phyloP scores from a whole-genome alignment of 2,888 invertebrate species.

The Morpho deidamia region DNA sequence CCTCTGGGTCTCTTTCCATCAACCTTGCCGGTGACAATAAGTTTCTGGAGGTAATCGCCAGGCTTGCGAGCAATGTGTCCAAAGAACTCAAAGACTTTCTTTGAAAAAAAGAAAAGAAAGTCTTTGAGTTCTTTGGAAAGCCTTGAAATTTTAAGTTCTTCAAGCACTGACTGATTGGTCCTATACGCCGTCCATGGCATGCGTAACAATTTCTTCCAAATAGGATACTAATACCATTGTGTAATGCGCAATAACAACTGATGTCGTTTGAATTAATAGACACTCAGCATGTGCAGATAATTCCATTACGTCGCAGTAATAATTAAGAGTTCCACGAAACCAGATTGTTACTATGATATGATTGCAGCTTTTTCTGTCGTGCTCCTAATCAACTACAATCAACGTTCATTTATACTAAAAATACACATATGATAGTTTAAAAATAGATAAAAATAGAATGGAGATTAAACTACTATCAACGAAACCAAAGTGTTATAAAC shows the following conservation, averaged over 20 bases:
- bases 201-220: no score
- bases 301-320: conserved; percentile 27
- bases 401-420: conserved; percentile 10
- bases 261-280: neutral
- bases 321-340: conserved; percentile 52
- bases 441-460: neutral
- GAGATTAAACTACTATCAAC: neutral
- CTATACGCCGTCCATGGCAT: no score
- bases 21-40: no score
- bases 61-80: no score
- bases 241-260: neutral
- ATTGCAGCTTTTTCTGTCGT: conserved; percentile 63
- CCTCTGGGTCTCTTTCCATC: no score
- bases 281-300: neutral
- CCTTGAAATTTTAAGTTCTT: no score
- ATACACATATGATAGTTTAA: neutral
- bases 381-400: conserved; percentile 44
- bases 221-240: no score
- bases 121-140: no score
- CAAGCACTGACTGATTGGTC: no score
- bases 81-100: no score
- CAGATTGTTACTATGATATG: conserved; percentile 28
- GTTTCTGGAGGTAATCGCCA: no score
- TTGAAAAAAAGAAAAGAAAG: no score
- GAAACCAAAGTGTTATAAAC: neutral